A percentile compares a stretch with the other conserved stretches of the same genome.
Conservation (phyloP, 2,888 invertebrate genomes). For the Phorcus lineatus region DNA sequence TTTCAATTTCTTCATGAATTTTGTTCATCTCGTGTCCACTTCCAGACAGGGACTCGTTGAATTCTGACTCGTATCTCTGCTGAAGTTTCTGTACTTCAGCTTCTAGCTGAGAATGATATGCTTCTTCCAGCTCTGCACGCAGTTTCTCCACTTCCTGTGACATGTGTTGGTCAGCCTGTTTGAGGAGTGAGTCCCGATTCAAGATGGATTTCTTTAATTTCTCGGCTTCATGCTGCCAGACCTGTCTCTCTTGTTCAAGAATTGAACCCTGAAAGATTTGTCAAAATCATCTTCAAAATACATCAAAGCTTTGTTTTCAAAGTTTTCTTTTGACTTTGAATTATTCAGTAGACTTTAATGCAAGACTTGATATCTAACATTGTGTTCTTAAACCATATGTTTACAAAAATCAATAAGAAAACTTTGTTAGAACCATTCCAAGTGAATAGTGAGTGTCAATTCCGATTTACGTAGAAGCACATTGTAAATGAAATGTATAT, state of each 20-base stretch:
- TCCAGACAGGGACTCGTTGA: not conserved
- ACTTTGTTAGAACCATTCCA: too few species aligned
- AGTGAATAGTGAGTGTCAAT: too few species aligned
- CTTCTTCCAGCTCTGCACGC: slow-evolving; percentile 46
- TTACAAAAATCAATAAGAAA: too few species aligned
- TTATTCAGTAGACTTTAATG: too few species aligned
- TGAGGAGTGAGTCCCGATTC: slow-evolving; percentile 51
- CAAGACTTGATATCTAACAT: too few species aligned
- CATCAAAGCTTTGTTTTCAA: too few species aligned
- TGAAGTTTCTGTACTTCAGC: slow-evolving; percentile 39
- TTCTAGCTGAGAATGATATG: slow-evolving; percentile 50
- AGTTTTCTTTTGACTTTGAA: too few species aligned
- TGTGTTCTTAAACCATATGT: too few species aligned
- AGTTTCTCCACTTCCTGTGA: slow-evolving; percentile 56
- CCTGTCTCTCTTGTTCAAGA: not conserved
- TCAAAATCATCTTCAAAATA: too few species aligned
- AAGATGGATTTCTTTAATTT: slow-evolving; percentile 46
- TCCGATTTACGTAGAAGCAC: too few species aligned
- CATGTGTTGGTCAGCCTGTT: slow-evolving; percentile 57
- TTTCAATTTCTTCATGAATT: not conserved
- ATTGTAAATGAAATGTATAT: too few species aligned
- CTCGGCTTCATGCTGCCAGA: slow-evolving; percentile 39
- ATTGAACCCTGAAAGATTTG: not conserved
- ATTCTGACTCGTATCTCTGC: not conserved
- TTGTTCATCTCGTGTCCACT: not conserved